Evolutionary conservation across 2,888 invertebrate species (phyloP).

Genomic region (Apamea epomidion): DNA sequence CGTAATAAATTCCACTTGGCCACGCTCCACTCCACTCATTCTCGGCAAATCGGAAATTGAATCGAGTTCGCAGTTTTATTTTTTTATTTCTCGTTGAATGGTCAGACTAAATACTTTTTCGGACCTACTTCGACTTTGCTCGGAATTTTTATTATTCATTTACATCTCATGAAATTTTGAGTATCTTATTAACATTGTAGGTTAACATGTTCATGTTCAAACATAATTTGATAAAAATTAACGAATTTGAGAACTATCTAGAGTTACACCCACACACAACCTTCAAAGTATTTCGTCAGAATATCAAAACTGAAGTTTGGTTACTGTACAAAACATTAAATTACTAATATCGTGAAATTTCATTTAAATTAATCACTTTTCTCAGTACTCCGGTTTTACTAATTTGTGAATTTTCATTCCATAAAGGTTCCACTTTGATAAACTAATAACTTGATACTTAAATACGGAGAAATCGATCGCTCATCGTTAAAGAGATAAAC

Average conservation of each 20-base stretch:
- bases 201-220: background rate
- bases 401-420: slow-evolving; percentile 3
- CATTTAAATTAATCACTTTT: slow-evolving; percentile 4
- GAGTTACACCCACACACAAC: background rate
- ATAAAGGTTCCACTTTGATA: slow-evolving; percentile 18
- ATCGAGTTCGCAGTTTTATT: slow-evolving; percentile 56
- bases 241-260: background rate
- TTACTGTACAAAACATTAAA: background rate
- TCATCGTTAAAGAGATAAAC: slow-evolving; percentile 19
- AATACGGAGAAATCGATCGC: slow-evolving; percentile 18
- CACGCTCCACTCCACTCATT: slow-evolving; percentile 57
- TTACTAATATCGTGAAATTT: background rate
- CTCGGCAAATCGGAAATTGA: slow-evolving; percentile 67
- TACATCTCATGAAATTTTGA: slow-evolving; percentile 10
- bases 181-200: background rate
- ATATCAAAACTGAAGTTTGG: slow-evolving; percentile 3
- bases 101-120: slow-evolving; percentile 42
- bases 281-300: slow-evolving; percentile 8
- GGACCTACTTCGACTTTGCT: background rate
- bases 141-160: background rate
- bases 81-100: slow-evolving; percentile 37
- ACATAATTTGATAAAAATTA: slow-evolving; percentile 2
- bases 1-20: slow-evolving; percentile 59
- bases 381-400: background rate
- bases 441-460: slow-evolving; percentile 2